Evolutionary conservation across 2,113 vertebrate species (phyloP).

Genomic region (Melospiza georgiana): DNA sequence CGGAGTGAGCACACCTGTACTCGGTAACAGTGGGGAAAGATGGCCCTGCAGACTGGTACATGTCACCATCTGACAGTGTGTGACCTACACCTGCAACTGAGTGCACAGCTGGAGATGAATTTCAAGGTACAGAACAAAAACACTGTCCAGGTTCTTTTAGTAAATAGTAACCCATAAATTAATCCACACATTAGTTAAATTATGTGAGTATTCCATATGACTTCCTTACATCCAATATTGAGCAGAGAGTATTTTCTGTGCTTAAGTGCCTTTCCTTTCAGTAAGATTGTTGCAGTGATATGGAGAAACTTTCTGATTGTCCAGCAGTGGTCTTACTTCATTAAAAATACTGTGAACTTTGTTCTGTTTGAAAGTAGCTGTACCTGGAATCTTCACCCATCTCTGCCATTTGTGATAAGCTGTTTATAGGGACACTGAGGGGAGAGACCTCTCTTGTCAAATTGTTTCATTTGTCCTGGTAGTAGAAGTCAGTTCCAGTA

Average conservation of each 20-base stretch:
- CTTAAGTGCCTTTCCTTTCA: not conserved
- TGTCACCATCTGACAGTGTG: not conserved
- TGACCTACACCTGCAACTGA: not conserved
- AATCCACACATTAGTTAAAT: not conserved
- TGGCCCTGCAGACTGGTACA: not conserved
- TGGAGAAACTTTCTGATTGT: not conserved
- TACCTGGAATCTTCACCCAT: not conserved
- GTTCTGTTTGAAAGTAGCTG: not conserved
- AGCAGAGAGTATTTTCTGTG: not conserved
- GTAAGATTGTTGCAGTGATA: not conserved
- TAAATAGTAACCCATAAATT: not conserved
- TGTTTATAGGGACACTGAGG: not conserved
- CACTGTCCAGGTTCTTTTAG: not conserved
- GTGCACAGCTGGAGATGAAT: not conserved
- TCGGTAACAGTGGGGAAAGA: rapidly evolving
- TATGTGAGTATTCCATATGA: not conserved
- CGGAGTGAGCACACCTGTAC: not conserved
- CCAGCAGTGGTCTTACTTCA: not conserved
- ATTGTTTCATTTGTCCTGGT: not conserved
- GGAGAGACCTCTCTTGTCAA: not conserved
- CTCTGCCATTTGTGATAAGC: rapidly evolving
- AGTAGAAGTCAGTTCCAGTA: not conserved
- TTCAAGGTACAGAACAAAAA: not conserved
- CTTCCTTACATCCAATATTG: not conserved
- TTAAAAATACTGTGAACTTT: not conserved